Evolutionary conservation across 2,113 vertebrate species (phyloP), one percentile per base, ranked within the genome.

Genomic region (Hyaena hyaena): DNA sequence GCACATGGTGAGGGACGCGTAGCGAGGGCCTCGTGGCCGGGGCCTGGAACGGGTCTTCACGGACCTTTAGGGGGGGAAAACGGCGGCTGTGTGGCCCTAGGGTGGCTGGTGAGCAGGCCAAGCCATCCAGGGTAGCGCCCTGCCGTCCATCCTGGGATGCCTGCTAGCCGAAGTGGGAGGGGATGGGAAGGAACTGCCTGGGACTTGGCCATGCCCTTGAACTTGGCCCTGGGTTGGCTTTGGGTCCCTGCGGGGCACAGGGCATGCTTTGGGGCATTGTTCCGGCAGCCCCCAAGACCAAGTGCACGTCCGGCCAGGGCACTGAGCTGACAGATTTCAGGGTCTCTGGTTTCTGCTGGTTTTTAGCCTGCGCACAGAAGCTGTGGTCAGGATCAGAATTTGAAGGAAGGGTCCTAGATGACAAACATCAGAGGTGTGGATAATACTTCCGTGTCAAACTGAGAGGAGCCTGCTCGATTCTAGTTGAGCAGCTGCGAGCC

Each of bases 401-500:
- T 16, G 16, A n/a, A 55, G 74, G 61, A 35, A 24, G n/a, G 23
- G 65, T 55, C 3, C 0, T 33, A 4, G 92, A 28, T 73, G 31
- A 82, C n/a, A 55, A 66, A 12, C 16, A 14, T 28, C 6, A 5
- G 10, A 39, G 55, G 17, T 4, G 6, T 69, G 15, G 28, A 0
- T 4, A 15, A 4, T 31, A 48, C n/a, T 65, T 12, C 1, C 5
- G 15, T 21, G 19, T 39, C 1, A 1, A 15, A 0, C 6, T 2
- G 69, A 50, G 9, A 10, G 31, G 39, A 63, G 66, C 4, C 3
- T 0, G 28, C 63, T 12, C 17, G 11, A 2, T 53, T 39, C 17
- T 3, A 10, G 50, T 1, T 10, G 58, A n/a, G 77, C 17, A 43
- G n/a, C 8, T 0, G 7, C n/a, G 71, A 48, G 4, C 26, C 7